Evolutionary conservation across 2,888 invertebrate species (phyloP).

Genomic region (Bombyx huttoni): DNA sequence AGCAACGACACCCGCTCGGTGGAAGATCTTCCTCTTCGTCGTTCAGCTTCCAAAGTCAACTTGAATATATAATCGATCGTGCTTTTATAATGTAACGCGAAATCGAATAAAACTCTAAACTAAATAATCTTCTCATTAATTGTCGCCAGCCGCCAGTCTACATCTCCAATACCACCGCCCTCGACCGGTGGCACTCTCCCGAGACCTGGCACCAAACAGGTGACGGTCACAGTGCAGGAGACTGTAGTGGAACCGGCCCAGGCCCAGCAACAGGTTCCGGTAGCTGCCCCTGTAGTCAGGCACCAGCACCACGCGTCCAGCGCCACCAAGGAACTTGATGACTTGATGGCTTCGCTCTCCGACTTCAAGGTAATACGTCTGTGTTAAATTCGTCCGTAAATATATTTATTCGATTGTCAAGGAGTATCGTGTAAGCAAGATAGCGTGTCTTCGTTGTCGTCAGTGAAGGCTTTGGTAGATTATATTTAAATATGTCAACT

Average conservation of each 20-base stretch:
- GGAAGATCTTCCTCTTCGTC: too few relatives aligned
- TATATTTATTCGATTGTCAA: background rate
- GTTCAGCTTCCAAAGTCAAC: too few relatives aligned
- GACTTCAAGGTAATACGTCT: conserved; percentile 85
- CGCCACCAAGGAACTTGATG: conserved; percentile 95
- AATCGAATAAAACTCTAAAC: background rate
- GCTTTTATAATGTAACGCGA: too few relatives aligned
- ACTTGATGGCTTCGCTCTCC: conserved; percentile 95
- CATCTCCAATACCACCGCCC: conserved; percentile 38
- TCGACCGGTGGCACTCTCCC: conserved; percentile 46
- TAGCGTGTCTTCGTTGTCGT: background rate
- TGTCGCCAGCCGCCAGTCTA: conserved; percentile 37
- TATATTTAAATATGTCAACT: too few relatives aligned
- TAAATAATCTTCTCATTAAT: background rate
- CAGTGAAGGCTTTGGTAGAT: background rate
- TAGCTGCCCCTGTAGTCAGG: conserved; percentile 26
- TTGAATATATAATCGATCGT: too few relatives aligned
- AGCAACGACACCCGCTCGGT: too few relatives aligned
- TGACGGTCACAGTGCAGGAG: conserved; percentile 70
- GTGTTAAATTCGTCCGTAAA: background rate
- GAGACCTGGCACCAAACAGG: conserved; percentile 70
- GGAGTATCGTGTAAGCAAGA: too few relatives aligned
- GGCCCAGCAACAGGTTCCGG: conserved; percentile 40
- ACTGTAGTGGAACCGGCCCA: conserved; percentile 67
- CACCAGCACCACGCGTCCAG: conserved; percentile 79